Conservation (phyloP, 2,113 vertebrate species). For the Chelonoidis abingdonii region DNA sequence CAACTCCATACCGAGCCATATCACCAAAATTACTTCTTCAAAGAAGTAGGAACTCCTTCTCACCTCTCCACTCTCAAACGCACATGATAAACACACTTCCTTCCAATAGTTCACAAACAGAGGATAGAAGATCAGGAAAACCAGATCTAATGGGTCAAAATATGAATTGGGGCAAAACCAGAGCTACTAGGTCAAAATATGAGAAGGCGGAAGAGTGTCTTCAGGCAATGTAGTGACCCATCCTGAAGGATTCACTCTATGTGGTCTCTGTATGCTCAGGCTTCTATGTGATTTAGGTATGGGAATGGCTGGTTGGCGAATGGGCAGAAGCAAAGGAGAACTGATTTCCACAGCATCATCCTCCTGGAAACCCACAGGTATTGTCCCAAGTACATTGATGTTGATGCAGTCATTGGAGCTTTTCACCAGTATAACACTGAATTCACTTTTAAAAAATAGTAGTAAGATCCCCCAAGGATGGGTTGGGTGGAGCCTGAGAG, state of each 20-base stretch:
- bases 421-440: not conserved
- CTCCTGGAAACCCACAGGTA: fast-evolving
- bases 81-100: not conserved
- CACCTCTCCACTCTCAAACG: too few relatives aligned
- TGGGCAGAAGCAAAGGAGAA: not conserved
- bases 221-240: not conserved
- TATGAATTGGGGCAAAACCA: not conserved
- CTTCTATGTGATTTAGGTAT: not conserved
- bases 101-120: not conserved
- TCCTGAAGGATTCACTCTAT: not conserved
- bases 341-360: not conserved
- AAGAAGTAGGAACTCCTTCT: not conserved
- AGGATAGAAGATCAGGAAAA: not conserved
- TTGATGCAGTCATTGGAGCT: not conserved
- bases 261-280: not conserved
- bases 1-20: not conserved
- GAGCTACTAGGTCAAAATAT: not conserved
- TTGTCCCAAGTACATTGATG: not conserved
- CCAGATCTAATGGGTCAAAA: not conserved
- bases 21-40: not conserved
- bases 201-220: not conserved
- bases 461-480: not conserved
- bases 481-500: too few relatives aligned
- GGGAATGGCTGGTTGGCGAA: not conserved
- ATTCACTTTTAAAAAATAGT: not conserved